A percentile compares a stretch with the other conserved stretches of the same genome.
Evolutionary conservation across 2,888 invertebrate genomes (phyloP).

Genomic region (Cerastoderma edule): DNA sequence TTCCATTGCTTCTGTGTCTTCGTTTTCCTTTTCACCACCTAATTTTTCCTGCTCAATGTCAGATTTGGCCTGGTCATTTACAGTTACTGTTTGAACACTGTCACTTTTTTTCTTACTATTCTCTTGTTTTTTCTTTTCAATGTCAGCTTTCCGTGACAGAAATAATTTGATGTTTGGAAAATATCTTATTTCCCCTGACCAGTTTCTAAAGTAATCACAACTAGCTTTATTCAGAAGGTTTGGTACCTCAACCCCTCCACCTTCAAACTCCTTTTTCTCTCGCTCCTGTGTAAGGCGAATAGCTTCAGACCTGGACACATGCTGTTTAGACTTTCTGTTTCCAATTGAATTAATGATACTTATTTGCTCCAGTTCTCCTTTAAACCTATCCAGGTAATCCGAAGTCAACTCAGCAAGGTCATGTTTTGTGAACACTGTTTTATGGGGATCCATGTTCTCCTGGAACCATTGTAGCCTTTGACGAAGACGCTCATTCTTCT

Average conservation of each 20-base stretch:
- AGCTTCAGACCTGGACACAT: slow-evolving; percentile 91
- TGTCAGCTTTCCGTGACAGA: slow-evolving; percentile 64
- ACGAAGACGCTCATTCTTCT: slow-evolving; percentile 83
- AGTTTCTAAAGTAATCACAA: slow-evolving; percentile 86
- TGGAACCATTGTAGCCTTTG: slow-evolving; percentile 93
- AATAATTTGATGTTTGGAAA: slow-evolving; percentile 74
- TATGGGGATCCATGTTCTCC: slow-evolving; percentile 87
- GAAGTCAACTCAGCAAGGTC: slow-evolving; percentile 84
- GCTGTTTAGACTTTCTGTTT: slow-evolving; percentile 90
- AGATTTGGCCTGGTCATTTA: too few relatives aligned
- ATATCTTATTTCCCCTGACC: slow-evolving; percentile 74
- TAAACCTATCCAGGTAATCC: slow-evolving; percentile 87
- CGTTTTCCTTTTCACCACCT: too few relatives aligned
- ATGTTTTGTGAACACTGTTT: slow-evolving; percentile 86
- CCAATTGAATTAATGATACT: slow-evolving; percentile 91
- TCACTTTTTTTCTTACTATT: slow-evolving; percentile 3
- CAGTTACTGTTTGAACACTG: too few relatives aligned
- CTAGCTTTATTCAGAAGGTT: slow-evolving; percentile 88
- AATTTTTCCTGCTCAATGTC: too few relatives aligned
- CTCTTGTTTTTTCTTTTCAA: slow-evolving; percentile 32
- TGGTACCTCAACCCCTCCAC: slow-evolving; percentile 92
- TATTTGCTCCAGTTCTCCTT: slow-evolving; percentile 92
- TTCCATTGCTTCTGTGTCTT: too few relatives aligned
- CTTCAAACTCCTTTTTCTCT: slow-evolving; percentile 90
- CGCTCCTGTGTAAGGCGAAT: slow-evolving; percentile 90